phyloP scores from a whole-genome alignment of 2,797 vertebrate genomes.

The Malacoctenus gilli region DNA sequence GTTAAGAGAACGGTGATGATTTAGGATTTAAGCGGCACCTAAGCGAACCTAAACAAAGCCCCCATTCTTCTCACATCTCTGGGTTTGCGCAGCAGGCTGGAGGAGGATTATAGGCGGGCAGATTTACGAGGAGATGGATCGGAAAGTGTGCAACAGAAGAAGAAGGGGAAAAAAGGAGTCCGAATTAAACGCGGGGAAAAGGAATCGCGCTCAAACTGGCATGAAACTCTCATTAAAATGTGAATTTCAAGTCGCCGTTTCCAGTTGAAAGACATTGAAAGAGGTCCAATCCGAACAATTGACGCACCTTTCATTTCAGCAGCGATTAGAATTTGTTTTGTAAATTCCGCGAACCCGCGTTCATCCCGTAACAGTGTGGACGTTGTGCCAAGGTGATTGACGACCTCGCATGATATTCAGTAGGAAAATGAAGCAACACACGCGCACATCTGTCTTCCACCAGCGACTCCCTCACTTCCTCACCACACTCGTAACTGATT shows the following conservation, averaged over 20 bases:
- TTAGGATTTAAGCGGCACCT: constrained; percentile 49
- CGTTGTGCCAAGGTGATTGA: constrained; percentile 8
- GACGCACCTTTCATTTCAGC: constrained; percentile 4
- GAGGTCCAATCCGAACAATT: constrained; percentile 22
- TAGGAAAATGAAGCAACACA: constrained; percentile 30
- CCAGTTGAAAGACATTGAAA: no score
- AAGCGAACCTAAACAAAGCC: constrained; percentile 66
- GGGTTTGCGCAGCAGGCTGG: constrained; percentile 39
- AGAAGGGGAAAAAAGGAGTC: constrained; percentile 20
- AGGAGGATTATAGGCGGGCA: constrained; percentile 56
- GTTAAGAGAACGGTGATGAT: constrained; percentile 32
- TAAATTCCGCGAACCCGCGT: constrained; percentile 28
- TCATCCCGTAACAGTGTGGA: constrained; percentile 8
- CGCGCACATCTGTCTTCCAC: neutral
- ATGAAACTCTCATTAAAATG: constrained; percentile 14
- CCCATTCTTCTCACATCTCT: constrained; percentile 56
- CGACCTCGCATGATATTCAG: constrained; percentile 11
- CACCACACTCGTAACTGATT: constrained; percentile 2
- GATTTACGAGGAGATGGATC: constrained; percentile 53
- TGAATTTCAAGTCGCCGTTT: constrained; percentile 14
- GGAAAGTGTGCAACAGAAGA: constrained; percentile 15
- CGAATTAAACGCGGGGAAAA: constrained; percentile 30
- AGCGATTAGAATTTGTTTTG: constrained; percentile 32
- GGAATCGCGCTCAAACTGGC: constrained; percentile 23
- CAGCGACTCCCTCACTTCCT: neutral